Evolutionary conservation across 2,113 vertebrate species (phyloP).

Genomic region (Pseudonaja textilis): DNA sequence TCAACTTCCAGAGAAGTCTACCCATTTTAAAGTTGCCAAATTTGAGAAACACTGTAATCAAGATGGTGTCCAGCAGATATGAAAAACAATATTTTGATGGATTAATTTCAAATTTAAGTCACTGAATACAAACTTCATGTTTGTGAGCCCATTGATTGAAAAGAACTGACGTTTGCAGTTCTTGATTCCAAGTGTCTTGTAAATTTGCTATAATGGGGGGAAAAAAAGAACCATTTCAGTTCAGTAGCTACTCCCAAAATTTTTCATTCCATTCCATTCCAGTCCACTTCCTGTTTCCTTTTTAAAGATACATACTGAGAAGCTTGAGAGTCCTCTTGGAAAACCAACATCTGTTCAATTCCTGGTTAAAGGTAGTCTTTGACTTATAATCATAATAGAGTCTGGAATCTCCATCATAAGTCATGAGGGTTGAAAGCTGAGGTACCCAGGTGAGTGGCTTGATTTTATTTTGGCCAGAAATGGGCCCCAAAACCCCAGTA

Average conservation of each 20-base stretch:
- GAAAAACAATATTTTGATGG: not conserved
- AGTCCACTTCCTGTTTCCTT: conserved; percentile 47
- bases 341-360: conserved; percentile 18
- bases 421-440: no score
- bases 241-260: not conserved
- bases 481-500: no score
- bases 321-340: conserved; percentile 37
- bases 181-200: not conserved
- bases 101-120: not conserved
- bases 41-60: not conserved
- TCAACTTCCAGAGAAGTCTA: not conserved
- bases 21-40: not conserved
- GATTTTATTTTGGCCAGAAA: no score
- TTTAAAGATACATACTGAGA: not conserved
- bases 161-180: not conserved
- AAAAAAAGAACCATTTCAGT: no score
- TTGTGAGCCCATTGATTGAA: not conserved
- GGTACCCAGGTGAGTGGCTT: no score
- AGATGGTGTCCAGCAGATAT: not conserved
- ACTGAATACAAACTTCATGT: not conserved
- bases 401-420: no score
- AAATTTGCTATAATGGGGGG: no score
- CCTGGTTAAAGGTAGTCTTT: not conserved
- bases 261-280: not conserved
- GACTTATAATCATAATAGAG: no score